Evolutionary conservation across 2,797 vertebrate species (phyloP), one percentile per base, ranked within the genome.

Genomic region (Alca torda): DNA sequence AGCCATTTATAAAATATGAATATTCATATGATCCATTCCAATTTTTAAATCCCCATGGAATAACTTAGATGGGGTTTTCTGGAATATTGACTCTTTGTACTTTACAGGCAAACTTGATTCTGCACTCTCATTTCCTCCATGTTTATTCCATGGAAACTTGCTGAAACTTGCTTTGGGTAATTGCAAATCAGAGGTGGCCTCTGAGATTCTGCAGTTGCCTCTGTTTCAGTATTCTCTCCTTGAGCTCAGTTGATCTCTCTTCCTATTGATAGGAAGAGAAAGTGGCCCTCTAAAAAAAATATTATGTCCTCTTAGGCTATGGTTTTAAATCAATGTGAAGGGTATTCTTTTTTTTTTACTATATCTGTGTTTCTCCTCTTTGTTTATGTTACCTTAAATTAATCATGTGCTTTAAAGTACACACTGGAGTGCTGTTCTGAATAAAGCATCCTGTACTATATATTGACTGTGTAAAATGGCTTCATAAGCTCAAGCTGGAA

Each of bases 1-100:
- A 97, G 60, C n/a, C 39, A 45, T 88, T 94, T 72, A 86, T 67
- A 90, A 87, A 94, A 81, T 59, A 74, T 19, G 76, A 90, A 89
- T 91, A 81, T 95, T 92, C 53, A 56, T 89, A 65, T 79, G 73
- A 86, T 93, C 10, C 18, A 56, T 84, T 89, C 33, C 1, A 21
- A 2, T 75, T 75, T 81, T 75, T 75, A n/a, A 93, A 54, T 91
- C 84, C 35, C 33, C 31, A 8, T 84, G 76, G 60, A 51, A 43
- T 92, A 67, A 80, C 25, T 89, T 57, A 48, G 60, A 37, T 87
- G 33, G 16, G 50, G 48, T 79, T 88, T 92, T 90, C 61, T 74
- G 45, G 63, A 50, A 43, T 88, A n/a, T 23, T 70, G 65, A 8
- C 48, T 81, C 69, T 91, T 65, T 45, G 26, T 56, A 25, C 50